These are phyloP conservation scores for Pseudachorutes palmiensis DNA, from an alignment of 1,140 invertebrate genomes.

Conservation along the genomic window DNA sequence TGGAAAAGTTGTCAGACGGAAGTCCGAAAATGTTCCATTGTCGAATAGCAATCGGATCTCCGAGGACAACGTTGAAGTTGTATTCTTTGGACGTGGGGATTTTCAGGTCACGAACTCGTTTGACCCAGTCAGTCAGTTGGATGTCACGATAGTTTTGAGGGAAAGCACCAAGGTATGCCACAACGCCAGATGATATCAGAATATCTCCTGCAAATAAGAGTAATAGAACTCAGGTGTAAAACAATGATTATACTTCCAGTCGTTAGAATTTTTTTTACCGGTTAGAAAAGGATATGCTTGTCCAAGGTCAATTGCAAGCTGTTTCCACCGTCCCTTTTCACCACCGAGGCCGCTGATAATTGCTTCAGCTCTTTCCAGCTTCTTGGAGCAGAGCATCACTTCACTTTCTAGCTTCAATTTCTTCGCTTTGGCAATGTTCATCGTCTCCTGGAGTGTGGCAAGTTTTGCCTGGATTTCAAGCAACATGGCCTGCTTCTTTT, in stretches of 20 bases:
- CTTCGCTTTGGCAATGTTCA: slow-evolving; percentile 48
- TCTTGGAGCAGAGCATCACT: slow-evolving; percentile 76
- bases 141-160: slow-evolving; percentile 63
- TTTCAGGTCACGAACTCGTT: slow-evolving; percentile 54
- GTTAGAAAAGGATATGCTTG: slow-evolving; percentile 52
- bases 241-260: background rate
- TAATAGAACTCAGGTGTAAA: background rate
- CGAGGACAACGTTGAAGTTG: slow-evolving; percentile 58
- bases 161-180: slow-evolving; percentile 86
- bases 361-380: slow-evolving; percentile 85
- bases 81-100: slow-evolving; percentile 69
- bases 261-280: slow-evolving; percentile 41
- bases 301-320: slow-evolving; percentile 64
- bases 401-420: slow-evolving; percentile 63
- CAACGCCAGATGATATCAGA: slow-evolving; percentile 74
- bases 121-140: slow-evolving; percentile 66
- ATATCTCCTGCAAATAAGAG: slow-evolving; percentile 57
- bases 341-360: slow-evolving; percentile 77
- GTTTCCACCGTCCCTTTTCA: slow-evolving; percentile 71
- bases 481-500: slow-evolving; percentile 65
- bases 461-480: slow-evolving; percentile 62
- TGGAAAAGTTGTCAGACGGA: slow-evolving; percentile 77
- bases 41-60: slow-evolving; percentile 76
- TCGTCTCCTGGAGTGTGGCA: slow-evolving; percentile 52
- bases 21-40: slow-evolving; percentile 86